Conservation (phyloP, 2,113 vertebrate species). For the Smithornis capensis region DNA sequence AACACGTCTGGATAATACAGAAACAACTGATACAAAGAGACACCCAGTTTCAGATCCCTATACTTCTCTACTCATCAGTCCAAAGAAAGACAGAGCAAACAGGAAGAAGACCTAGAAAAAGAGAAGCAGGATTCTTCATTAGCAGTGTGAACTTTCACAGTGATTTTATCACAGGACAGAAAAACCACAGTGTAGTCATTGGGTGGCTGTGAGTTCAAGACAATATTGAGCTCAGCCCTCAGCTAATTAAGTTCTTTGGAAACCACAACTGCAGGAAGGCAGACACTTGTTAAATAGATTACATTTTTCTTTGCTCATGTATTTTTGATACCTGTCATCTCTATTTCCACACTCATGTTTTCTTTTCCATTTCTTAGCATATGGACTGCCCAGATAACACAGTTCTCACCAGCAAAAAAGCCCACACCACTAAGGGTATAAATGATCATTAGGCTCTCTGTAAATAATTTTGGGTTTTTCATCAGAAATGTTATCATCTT, state of each 20-base stretch:
- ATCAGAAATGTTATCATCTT: background rate
- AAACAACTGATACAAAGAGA: background rate
- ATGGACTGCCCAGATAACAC: background rate
- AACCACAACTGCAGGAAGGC: slow-evolving; percentile 13
- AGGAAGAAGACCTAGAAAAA: background rate
- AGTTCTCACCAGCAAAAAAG: background rate
- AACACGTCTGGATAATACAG: background rate
- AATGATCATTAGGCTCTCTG: background rate
- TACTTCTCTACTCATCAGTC: background rate
- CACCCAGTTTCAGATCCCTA: background rate
- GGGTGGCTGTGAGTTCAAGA: background rate
- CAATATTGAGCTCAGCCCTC: background rate
- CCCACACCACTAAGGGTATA: accelerated
- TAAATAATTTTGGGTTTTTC: background rate
- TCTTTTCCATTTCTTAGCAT: background rate
- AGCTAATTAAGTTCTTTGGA: slow-evolving; percentile 18
- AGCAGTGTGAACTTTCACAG: background rate
- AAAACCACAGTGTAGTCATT: background rate
- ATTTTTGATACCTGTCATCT: background rate
- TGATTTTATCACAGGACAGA: background rate
- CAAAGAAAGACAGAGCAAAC: background rate
- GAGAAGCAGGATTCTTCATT: background rate
- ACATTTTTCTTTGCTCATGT: background rate
- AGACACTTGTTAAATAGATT: background rate
- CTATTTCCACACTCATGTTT: background rate